A percentile compares a stretch with the other conserved stretches of the same genome.
Evolutionary conservation across 2,797 vertebrate genomes (phyloP).

Genomic region (Hypotaenidia philippensis): DNA sequence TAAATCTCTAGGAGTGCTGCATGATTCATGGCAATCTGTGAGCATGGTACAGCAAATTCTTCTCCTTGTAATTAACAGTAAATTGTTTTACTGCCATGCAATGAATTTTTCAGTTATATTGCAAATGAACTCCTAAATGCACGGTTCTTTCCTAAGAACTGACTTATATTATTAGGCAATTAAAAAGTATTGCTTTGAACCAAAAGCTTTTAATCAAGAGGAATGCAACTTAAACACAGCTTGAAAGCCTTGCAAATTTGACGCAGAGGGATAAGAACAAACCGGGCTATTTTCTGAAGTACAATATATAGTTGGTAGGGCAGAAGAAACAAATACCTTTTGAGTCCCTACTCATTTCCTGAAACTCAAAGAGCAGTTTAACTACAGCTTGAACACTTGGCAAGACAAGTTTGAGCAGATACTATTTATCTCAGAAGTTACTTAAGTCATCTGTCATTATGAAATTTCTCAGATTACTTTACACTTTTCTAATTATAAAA

Average conservation of each 20-base stretch:
- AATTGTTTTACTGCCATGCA: conserved; percentile 97
- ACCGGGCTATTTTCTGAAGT: conserved; percentile 59
- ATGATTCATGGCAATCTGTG: conserved; percentile 94
- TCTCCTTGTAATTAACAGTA: conserved; percentile 99
- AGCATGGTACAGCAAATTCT: conserved; percentile 94
- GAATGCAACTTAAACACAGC: conserved; percentile 81
- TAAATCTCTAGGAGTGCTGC: conserved; percentile 92
- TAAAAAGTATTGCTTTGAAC: conserved; percentile 88
- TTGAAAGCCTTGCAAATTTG: conserved; percentile 73
- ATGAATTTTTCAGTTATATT: conserved; percentile 96
- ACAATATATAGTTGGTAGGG: conserved; percentile 29
- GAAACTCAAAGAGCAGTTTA: conserved; percentile 24
- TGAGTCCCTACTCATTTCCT: neutral
- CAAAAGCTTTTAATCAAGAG: conserved; percentile 88
- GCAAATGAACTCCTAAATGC: conserved; percentile 90
- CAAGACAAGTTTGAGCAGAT: conserved; percentile 64
- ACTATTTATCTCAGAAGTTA: conserved; percentile 72
- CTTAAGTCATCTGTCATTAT: conserved; percentile 72
- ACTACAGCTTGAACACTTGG: conserved; percentile 2
- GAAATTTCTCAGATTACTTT: conserved; percentile 79
- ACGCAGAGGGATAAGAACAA: conserved; percentile 66
- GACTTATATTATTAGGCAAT: conserved; percentile 91
- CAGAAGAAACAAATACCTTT: conserved; percentile 62
- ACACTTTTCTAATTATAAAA: conserved; percentile 76
- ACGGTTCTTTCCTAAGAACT: conserved; percentile 84